Evolutionary conservation across 2,888 invertebrate genomes (phyloP), one percentile per base, ranked within the genome.

Genomic region (Polydrusus tereticollis): DNA sequence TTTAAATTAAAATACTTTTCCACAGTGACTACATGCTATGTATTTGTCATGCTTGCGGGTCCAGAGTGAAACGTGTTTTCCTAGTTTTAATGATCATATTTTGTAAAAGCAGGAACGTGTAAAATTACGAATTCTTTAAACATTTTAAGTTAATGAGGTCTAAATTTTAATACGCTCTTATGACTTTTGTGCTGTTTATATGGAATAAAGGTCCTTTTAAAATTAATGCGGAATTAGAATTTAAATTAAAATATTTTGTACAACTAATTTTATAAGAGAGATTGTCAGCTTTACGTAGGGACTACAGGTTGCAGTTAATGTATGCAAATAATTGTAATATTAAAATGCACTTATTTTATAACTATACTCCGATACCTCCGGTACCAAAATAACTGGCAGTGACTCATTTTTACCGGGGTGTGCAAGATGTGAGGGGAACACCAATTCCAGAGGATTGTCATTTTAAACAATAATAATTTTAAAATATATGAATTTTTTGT

Each of bases 101-200:
- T 58, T 52, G 50, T 43, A 59, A 64, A 72, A 43, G 63, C 58
- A 38, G 64, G 36, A 72, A 64, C 63, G 68, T 68, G 63, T 68
- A 58, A 68, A 68, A 72, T 72, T 72, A 58, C 66, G 38, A 66
- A 66, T 65, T 63, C 68, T 64, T 68, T 38, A 67, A 72, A 67
- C 62, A 72, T 62, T 72, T 63, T 63, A 45, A 38, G 18, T 72
- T 72, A 72, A 67, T 72, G 59, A 58, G 45, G 62, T 63, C 58
- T 66, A 67, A 66, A 72, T 72, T 72, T 72, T 72, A 66, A 72
- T 67, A 45, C 52, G 12, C 62, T 52, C 45, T 55, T 62, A 41
- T 69, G 33, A 52, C 23, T 41, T 60, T 14, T 26, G 21, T 60
- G 26, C 10, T 43, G 38, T 60, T 43, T 14, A 7, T 58, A 7